Base-by-base conservation (phyloP, 2,113 vertebrate species). In the Turnix velox region DNA sequence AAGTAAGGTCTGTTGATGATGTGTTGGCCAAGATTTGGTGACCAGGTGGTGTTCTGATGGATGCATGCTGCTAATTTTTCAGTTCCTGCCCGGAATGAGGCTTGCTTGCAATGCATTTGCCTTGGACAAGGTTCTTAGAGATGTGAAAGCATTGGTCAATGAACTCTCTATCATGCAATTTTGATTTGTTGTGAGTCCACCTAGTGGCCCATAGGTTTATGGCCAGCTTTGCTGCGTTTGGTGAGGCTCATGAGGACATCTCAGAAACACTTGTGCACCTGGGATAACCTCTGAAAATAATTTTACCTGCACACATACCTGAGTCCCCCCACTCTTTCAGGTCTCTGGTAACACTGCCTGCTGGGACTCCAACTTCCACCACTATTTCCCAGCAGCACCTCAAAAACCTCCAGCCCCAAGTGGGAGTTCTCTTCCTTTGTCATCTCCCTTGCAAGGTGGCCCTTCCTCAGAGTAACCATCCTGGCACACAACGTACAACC, bases 21-120 rank as follows among this genome's bases (percentile, higher is more conserved):
- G 14, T 67, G 84, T 66, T 74, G 33, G 24, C 20, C 67, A n/a
- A 17, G 23, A 49, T 14, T 31, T 55, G 72, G 51, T 83, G 71
- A 33, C 20, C 39, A 15, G 33, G 24, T 68, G n/a, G n/a, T 23
- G 46, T 31, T 68, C 31, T 54, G 76, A 0, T 82, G 61, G 54
- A 39, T n/a, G 40, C 27, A 42, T 0, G 0, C 39, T 75, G 61
- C 55, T 66, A 18, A 9, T 46, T 67, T 87, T 35, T 68, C 40
- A 18, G 23, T 18, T 54, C 42, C 52, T 16, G 22, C 35, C 35
- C 25, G 42, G 6, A 42, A 37, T 0, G 9, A 58, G 42, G 49
- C 33, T 75, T 0, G 0, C 49, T 75, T 55, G 2, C 0, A 0
- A 35, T 19, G 30, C 35, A 16, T n/a, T 39, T 77, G 39, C 59